Base-by-base conservation (phyloP, 2,888 invertebrate species). In the Lathronympha strigana region DNA sequence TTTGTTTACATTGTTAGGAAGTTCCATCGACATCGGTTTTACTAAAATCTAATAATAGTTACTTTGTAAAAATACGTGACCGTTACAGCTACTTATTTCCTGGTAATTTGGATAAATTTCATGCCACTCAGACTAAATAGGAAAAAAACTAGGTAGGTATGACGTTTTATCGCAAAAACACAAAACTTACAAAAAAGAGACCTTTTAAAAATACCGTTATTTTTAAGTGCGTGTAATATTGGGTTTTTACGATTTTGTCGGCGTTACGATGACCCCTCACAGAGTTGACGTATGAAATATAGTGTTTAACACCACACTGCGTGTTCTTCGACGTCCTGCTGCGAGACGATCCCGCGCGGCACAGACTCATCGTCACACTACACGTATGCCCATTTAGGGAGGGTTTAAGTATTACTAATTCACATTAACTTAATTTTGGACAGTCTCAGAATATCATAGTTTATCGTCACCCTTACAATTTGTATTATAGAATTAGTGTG, bases 251-350 rank as follows among this genome's bases (percentile, higher is more conserved):
- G 85, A 81, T 81, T 76, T 79, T 76, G 79, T 81, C 76, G 73
- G 80, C 73, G 75, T 77, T 76, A 74, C 75, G 80, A 81, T 81
- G 83, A 79, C 77, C 83, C 83, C 77, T 76, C 80, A 75, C 86
- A 76, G 88, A 80, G 85, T 79, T 73, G 71, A 77, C 75, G 75
- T 76, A 86, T 90, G 90, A 91, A 86, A 87, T 90, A 91, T 90
- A 77, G 86, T 84, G 85, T 86, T 90, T 91, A 88, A 90, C 90
- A 88, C 90, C 86, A 82, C 78, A 75, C 76, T 77, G 83, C 90
- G 79, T 90, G 90, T 90, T 66, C 73, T 67, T 57, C n/a, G 68
- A 58, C 66, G 60, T 40, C 71, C 70, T 61, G 71, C 88, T 81
- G 87, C 72, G 67, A 43, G 60, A 62, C 70, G 57, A 66, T 69